Base-by-base conservation (phyloP, 2,888 invertebrate species). In the Ormia ochracea region DNA sequence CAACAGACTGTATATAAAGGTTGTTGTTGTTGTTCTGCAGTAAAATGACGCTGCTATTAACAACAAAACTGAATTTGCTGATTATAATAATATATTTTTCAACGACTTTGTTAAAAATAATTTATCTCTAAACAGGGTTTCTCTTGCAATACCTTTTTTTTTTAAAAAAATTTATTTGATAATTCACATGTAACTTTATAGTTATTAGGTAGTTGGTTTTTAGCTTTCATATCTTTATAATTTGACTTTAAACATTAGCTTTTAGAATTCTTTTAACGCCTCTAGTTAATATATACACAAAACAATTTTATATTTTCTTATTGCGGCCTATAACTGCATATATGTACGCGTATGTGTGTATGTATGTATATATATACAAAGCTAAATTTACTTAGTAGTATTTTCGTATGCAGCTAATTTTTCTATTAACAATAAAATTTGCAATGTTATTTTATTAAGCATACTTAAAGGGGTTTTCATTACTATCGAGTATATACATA, bases 231-330 rank as follows among this genome's bases (percentile, higher is more conserved):
- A n/a, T 23, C 28, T 54, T 9, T 23, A 31, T 33, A 48, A 23
- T 23, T 36, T 48, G 14, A 52, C 36, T 23, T 3, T 38, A 23
- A 28, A 45, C 31, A 17, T 72, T 45, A 41, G 17, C 43, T 75
- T 80, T 79, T 80, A 80, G 79, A 80, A 80, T 80, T 80, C 79
- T 75, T 80, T 80, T 66, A 80, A 80, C 79, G 79, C 79, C n/a
- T 80, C 75, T 75, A 80, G 43, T 45, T 63, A 63, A 3, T 66
- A 66, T 72, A 9, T 66, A 73, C 43, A 66, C 21, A 70, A 58
- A 33, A 72, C 36, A 54, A 4, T 52, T 63, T 61, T 19, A 21
- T 31, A 7, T 52, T 3, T 10, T 5, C 9, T 4, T 19, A 28
- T 14, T 48, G 48, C 1, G 7, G 31, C 17, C 4, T 17, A 12